Evolutionary conservation across 2,888 invertebrate genomes (phyloP).

Genomic region (Tanaodytes sp.): DNA sequence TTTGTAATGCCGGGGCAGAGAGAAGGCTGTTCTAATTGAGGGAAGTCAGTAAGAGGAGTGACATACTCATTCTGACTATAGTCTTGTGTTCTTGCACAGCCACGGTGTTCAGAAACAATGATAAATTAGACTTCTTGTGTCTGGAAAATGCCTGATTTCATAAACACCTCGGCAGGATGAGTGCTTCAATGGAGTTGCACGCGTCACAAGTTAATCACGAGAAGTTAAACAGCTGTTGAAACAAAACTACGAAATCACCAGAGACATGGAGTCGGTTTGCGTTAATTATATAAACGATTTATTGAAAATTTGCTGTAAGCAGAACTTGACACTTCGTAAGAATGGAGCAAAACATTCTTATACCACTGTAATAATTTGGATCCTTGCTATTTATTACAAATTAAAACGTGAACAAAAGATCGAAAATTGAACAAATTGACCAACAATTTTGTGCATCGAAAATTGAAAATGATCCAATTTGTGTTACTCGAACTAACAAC

Average conservation of each 20-base stretch:
- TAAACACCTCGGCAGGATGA: slow-evolving; percentile 36
- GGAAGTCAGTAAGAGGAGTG: slow-evolving; percentile 38
- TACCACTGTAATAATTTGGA: no score
- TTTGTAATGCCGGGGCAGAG: slow-evolving; percentile 35
- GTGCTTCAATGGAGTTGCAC: slow-evolving; percentile 26
- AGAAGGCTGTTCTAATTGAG: slow-evolving; percentile 47
- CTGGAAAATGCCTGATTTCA: slow-evolving; percentile 51
- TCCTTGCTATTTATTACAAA: no score
- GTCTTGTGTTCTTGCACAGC: slow-evolving; percentile 35
- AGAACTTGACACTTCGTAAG: no score
- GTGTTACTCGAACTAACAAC: no score
- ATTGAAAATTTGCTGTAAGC: no score
- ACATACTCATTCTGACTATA: slow-evolving; percentile 45
- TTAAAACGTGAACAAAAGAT: no score
- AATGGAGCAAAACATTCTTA: no score
- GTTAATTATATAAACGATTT: no score
- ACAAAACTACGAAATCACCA: slow-evolving; percentile 9
- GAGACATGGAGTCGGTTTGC: neutral
- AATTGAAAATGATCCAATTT: no score
- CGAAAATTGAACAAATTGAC: no score
- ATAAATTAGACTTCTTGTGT: slow-evolving; percentile 60
- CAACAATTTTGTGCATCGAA: no score
- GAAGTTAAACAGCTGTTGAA: slow-evolving; percentile 12
- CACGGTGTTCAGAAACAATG: slow-evolving; percentile 55
- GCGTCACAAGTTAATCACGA: slow-evolving; percentile 30